Evolutionary conservation across 2,113 vertebrate genomes (phyloP).

Genomic region (Polyodon spathula): DNA sequence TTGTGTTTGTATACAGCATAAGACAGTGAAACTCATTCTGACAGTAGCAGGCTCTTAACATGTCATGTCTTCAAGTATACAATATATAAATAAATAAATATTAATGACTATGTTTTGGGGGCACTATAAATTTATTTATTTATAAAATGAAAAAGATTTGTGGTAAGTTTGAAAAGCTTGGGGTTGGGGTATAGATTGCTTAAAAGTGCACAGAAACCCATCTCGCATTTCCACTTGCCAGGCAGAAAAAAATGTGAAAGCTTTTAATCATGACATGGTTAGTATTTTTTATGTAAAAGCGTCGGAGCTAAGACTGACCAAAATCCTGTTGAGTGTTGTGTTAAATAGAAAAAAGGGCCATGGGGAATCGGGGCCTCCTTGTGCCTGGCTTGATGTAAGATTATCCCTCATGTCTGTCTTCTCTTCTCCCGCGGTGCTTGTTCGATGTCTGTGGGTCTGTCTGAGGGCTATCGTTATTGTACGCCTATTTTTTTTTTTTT

Average conservation of each 20-base stretch:
- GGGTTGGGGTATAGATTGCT: conserved; percentile 53
- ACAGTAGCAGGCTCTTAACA: no score
- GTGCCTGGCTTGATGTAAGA: conserved; percentile 36
- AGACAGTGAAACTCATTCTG: no score
- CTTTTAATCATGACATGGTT: conserved; percentile 45
- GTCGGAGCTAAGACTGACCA: conserved; percentile 40
- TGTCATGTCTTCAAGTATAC: no score
- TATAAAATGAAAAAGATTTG: conserved; percentile 51
- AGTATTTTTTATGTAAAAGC: conserved; percentile 48
- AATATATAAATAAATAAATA: no score
- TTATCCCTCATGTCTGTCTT: conserved; percentile 30
- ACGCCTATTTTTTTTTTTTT: background rate
- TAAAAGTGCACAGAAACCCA: conserved; percentile 41
- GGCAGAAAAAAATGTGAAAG: conserved; percentile 24
- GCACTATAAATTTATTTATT: conserved; percentile 56
- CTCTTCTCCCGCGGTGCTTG: background rate
- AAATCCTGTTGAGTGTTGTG: conserved; percentile 44
- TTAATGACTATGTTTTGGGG: no score
- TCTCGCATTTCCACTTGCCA: conserved; percentile 37
- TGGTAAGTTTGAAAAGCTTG: conserved; percentile 42
- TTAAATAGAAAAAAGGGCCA: conserved; percentile 55
- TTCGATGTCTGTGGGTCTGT: background rate
- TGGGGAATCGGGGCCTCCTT: conserved; percentile 42
- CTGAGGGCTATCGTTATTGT: background rate
- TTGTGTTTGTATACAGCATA: no score